Evolutionary conservation across 2,797 vertebrate species (phyloP), one percentile per base, ranked within the genome.

Genomic region (Spinibarbus caldwelli): DNA sequence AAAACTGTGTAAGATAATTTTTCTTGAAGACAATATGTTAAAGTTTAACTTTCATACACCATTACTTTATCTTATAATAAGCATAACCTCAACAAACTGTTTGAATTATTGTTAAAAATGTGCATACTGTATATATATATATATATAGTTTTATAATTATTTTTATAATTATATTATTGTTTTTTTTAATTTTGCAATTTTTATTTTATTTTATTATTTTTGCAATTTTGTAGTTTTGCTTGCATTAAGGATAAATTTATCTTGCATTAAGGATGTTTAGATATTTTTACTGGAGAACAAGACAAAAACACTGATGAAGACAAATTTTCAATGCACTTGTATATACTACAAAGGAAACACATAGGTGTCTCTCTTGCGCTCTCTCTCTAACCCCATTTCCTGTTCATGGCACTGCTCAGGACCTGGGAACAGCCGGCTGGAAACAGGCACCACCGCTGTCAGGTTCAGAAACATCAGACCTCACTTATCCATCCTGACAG

Each of bases 391-490:
- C 36, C 57, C 75, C 29, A 7, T 81, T 5, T 81, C 34, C 5
- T 29, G 47, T 70, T 29, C 26, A 6, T 80, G 82, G 66, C 84
- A 72, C 15, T 2, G 23, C 57, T 83, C 70, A 64, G 64, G 79
- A n/a, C 64, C 21, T 12, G 54, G 34, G 47, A 71, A 77, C 82
- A 87, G 52, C 23, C 75, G 83, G 59, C 80, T 87, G 83, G 80
- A 85, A 87, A 83, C 62, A 17, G 73, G 72, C 83, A 87, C 43
- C 62, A 23, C 49, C 3, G 64, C 43, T 86, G 86, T 84, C 88
- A 87, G 78, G 59, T 89, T 80, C 47, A 77, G 49, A 81, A 31
- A 84, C 47, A 57, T 83, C 81, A 41, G 54, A 47, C 19, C 80
- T 47, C 49, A 45, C 72, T 82, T 72, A 68, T 82, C 70, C 43